phyloP scores from a whole-genome alignment of 2,888 invertebrate species.

The Aphelenchoides bicaudatus region DNA sequence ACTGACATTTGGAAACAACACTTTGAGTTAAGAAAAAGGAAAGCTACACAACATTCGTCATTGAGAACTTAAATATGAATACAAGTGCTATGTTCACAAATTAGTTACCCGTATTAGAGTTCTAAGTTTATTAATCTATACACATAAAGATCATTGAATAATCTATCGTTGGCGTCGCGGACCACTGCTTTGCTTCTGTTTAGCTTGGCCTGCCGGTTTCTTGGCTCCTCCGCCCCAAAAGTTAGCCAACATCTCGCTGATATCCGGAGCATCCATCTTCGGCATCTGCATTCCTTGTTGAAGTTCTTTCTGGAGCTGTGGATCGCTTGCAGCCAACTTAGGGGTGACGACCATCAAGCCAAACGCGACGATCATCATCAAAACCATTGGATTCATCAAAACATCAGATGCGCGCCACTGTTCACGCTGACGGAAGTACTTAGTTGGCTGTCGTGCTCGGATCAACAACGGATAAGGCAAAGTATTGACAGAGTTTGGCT shows the following conservation, averaged over 20 bases:
- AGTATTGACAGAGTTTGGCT: conserved; percentile 65
- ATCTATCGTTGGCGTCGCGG: not conserved
- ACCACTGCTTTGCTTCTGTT: no score
- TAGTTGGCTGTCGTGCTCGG: conserved; percentile 72
- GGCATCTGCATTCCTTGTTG: conserved; percentile 51
- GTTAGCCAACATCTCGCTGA: conserved; percentile 88
- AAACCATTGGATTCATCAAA: conserved; percentile 87
- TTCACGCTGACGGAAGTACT: conserved; percentile 81
- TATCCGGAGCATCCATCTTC: conserved; percentile 74
- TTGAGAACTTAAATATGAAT: no score
- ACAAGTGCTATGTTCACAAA: no score
- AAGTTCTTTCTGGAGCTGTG: conserved; percentile 78
- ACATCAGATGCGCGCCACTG: conserved; percentile 96
- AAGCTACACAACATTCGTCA: no score
- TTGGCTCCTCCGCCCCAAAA: conserved; percentile 73
- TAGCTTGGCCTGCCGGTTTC: conserved; percentile 33
- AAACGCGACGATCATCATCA: conserved; percentile 41
- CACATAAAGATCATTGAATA: no score
- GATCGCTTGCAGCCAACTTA: conserved; percentile 72
- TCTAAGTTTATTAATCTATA: no score
- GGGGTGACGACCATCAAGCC: conserved; percentile 51
- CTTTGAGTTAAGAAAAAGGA: no score
- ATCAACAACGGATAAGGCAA: conserved; percentile 87
- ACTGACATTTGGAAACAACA: no score
- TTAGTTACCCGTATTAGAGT: no score